A percentile compares a stretch with the other conserved stretches of the same genome.
These are phyloP conservation scores for Sepiola atlantica DNA, from an alignment of 2,888 invertebrate genomes.

Conservation along the genomic window DNA sequence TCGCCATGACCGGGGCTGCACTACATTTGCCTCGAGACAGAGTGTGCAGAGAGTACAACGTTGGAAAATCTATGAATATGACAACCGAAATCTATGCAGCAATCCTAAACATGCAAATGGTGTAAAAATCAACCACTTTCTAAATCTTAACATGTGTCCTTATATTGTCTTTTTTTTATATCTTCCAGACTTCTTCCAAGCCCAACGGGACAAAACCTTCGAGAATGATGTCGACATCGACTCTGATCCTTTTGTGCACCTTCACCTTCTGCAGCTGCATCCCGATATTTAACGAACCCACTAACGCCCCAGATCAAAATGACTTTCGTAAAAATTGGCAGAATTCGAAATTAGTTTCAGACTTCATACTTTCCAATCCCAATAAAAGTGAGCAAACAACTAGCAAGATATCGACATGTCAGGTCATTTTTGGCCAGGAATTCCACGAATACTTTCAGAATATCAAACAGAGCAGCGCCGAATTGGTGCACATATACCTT, in stretches of 20 bases:
- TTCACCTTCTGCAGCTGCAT: not conserved
- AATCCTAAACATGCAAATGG: no score
- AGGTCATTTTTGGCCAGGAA: conserved; percentile 37
- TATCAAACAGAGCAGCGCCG: conserved; percentile 37
- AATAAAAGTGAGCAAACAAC: conserved; percentile 37
- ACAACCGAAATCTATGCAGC: no score
- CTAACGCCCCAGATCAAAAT: not conserved
- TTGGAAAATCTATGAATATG: no score
- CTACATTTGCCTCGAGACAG: no score
- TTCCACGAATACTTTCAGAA: not conserved
- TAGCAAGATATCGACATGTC: conserved; percentile 47
- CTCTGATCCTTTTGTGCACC: not conserved
- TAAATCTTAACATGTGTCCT: no score
- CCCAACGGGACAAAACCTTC: not conserved
- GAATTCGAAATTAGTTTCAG: no score
- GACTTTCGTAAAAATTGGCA: not conserved
- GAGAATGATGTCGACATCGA: not conserved
- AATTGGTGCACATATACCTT: conserved; percentile 55
- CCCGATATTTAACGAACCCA: not conserved
- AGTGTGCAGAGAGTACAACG: no score
- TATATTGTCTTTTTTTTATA: not conserved
- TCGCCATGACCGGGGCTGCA: no score
- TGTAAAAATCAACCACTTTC: no score
- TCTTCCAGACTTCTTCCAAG: not conserved
- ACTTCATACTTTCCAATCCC: not conserved